Evolutionary conservation across 2,113 vertebrate species (phyloP), one percentile per base, ranked within the genome.

Genomic region (Pipa parva): DNA sequence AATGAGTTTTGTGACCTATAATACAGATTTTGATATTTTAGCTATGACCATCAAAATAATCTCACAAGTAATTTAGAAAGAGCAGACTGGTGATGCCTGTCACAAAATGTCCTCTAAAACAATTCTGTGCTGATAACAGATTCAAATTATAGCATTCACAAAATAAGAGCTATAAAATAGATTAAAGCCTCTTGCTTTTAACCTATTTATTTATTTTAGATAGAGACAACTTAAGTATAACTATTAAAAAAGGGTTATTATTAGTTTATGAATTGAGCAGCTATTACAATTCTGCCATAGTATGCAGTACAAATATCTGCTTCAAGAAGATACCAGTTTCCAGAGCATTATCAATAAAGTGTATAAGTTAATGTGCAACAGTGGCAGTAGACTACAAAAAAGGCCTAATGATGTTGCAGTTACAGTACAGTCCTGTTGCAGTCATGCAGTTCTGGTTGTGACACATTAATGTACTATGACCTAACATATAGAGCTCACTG

Each of bases 71-170:
- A 54, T 66, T 71, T 59, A 25, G 28, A 59, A 66, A 59, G 29
- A 25, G 52, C 24, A 63, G 56, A 62, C 33, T 86, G 83, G 80
- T 83, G 84, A 84, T 80, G 78, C 80, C 76, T 75, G 75, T 82
- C 74, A 72, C 71, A 77, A 80, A 75, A 78, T 80, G 72, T 65
- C 71, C 79, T 59, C 50, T 46, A 59, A 57, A 55, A 48, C 63
- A 72, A 46, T 56, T 61, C 49, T 18, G 5, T 51, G 15, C 17
- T 48, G 50, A 65, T 21, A 18, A 21, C 25, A 36, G 31, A 22
- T 59, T 66, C 61, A 33, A 66, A 26, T 56, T 50, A 65, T 66
- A 46, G 51, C 37, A 36, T 50, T 71, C 42, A 10, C 25, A 28
- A 60, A 60, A 11, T n/a, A 60, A 52, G 33, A 12, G 18, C 31